Evolutionary conservation across 2,888 invertebrate genomes (phyloP).

Genomic region (Prostheceraeus crozeri): DNA sequence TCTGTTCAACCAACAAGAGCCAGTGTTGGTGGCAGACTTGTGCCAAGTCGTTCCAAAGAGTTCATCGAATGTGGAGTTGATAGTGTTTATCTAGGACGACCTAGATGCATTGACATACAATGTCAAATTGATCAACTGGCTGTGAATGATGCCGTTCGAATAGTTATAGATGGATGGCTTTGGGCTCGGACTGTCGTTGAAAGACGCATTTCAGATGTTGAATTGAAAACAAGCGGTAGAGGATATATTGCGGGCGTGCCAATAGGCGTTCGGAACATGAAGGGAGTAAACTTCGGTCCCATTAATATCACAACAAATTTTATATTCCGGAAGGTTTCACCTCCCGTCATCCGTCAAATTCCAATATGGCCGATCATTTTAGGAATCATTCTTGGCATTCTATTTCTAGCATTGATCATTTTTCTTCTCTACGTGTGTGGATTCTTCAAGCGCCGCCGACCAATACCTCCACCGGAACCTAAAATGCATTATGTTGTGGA

Average conservation of each 20-base stretch:
- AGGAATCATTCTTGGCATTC: slow-evolving; percentile 25
- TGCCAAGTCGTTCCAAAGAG: no score
- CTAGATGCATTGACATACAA: slow-evolving; percentile 10
- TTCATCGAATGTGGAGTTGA: slow-evolving; percentile 13
- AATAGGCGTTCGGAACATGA: slow-evolving; percentile 3
- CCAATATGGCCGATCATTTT: slow-evolving; percentile 32
- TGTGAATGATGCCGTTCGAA: slow-evolving; percentile 4
- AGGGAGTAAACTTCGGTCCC: no score
- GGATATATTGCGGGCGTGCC: slow-evolving; percentile 16
- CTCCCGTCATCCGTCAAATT: slow-evolving; percentile 12
- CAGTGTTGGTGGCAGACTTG: no score
- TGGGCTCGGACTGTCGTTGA: slow-evolving; percentile 30
- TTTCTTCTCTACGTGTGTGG: slow-evolving; percentile 25
- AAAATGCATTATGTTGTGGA: no score
- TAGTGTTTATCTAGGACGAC: background rate
- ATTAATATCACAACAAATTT: slow-evolving; percentile 16
- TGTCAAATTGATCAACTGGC: slow-evolving; percentile 4
- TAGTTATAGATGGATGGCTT: slow-evolving; percentile 21
- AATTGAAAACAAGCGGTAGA: slow-evolving; percentile 1
- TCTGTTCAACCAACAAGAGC: no score
- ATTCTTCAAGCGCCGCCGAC: slow-evolving; percentile 28
- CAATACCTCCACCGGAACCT: no score
- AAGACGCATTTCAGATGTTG: slow-evolving; percentile 23
- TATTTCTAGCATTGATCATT: slow-evolving; percentile 17
- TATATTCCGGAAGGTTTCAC: slow-evolving; percentile 12